Evolutionary conservation across 2,888 invertebrate genomes (phyloP), one percentile per base, ranked within the genome.

Genomic region (Drosophila nigricruria): DNA sequence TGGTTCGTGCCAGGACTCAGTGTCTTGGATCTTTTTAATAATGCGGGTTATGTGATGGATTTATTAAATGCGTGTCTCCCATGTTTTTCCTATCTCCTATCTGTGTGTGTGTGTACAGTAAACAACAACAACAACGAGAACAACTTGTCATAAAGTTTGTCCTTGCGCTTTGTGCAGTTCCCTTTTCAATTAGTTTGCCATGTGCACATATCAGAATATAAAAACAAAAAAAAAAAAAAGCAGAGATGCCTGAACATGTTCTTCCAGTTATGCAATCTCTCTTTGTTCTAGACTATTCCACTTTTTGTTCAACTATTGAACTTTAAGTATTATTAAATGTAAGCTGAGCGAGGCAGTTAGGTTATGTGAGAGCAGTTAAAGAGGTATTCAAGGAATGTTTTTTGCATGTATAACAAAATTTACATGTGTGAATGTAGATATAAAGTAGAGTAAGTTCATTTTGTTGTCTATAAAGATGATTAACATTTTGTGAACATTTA

Each of bases 41-140:
- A 86, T 88, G 88, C 89, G 86, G 88, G 90, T 80, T 89, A 89
- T 84, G 84, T 84, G 84, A 84, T 89, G 84, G 87, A 84, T 84
- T 84, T 84, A 84, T 83, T 84, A 84, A 84, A 89, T 75, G 88
- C 89, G 84, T 84, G 81, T 86, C 71, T 71, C 52, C 60, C 45
- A 40, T 58, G 63, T 60, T 63, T 30, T 54, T 40, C 40, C 16
- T 57, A 40, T 49, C 49, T 14, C 36, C 50, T 49, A 10, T 47
- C 23, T 49, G 27, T 54, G 34, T 49, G 12, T 60, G 54, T 40
- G 27, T 57, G 27, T 61, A 34, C 43, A 45, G 70, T 71, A 77
- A 66, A 70, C 63, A 65, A 59, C 63, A 61, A 38, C 42, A 40
- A 18, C 53, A 66, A 67, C 63, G 63, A 59, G 58, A 49, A 42